Conservation (phyloP, 2,113 vertebrate species). For the Etheostoma cragini region DNA sequence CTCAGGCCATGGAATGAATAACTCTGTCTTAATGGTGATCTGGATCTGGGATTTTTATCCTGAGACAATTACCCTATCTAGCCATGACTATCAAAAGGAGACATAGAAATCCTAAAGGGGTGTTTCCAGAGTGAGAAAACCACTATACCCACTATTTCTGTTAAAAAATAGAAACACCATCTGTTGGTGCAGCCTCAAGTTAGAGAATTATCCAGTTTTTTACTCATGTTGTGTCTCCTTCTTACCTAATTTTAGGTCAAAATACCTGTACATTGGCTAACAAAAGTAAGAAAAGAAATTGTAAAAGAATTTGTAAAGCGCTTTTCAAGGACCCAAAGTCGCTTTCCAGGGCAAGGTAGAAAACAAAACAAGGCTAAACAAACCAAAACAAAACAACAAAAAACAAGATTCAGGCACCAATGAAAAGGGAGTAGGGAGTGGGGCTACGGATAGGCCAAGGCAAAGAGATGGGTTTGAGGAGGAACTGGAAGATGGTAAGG, state of each 20-base stretch:
- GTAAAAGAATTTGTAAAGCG: too few relatives aligned
- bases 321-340: too few relatives aligned
- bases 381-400: too few relatives aligned
- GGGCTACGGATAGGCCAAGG: too few relatives aligned
- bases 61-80: slow-evolving; percentile 49
- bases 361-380: too few relatives aligned
- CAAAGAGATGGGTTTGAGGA: too few relatives aligned
- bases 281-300: slow-evolving; percentile 21
- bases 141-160: slow-evolving; percentile 7
- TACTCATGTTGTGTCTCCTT: neutral
- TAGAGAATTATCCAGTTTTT: neutral
- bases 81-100: slow-evolving; percentile 34
- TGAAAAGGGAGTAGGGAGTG: too few relatives aligned
- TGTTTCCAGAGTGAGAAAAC: slow-evolving; percentile 20
- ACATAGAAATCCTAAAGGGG: slow-evolving; percentile 13
- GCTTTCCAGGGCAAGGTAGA: too few relatives aligned
- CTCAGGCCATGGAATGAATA: slow-evolving; percentile 44
- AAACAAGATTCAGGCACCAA: too few relatives aligned
- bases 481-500: too few relatives aligned
- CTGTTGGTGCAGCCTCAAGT: slow-evolving; percentile 8
- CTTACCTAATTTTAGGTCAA: slow-evolving; percentile 18
- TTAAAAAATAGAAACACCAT: slow-evolving; percentile 18
- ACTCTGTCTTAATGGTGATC: slow-evolving; percentile 49
- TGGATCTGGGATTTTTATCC: slow-evolving; percentile 43
- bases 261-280: slow-evolving; percentile 11